Evolutionary conservation across 2,113 vertebrate species (phyloP).

Genomic region (Oncorhynchus kisutch): DNA sequence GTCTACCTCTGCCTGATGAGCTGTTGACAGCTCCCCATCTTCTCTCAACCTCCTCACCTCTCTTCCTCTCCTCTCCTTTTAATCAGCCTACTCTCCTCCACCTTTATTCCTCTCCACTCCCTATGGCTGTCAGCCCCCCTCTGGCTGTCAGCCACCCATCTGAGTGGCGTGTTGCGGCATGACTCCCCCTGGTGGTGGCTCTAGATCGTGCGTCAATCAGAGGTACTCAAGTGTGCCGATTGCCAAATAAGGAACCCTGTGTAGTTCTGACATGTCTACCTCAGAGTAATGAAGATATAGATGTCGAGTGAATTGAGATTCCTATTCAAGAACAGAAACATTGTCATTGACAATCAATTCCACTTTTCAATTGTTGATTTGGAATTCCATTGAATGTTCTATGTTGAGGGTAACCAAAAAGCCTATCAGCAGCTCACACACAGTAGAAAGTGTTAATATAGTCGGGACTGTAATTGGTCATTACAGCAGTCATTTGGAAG

Average conservation of each 20-base stretch:
- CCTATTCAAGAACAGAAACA: background rate
- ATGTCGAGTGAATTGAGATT: background rate
- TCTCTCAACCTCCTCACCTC: background rate
- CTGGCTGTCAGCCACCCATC: background rate
- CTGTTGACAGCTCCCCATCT: slow-evolving; percentile 20
- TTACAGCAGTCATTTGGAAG: slow-evolving; percentile 12
- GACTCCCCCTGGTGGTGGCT: slow-evolving; percentile 43
- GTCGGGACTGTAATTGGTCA: background rate
- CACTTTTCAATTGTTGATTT: background rate
- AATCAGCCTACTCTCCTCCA: background rate
- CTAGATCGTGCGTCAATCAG: no score
- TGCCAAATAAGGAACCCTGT: no score
- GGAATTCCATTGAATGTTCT: background rate
- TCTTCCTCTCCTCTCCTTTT: background rate
- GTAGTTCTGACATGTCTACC: no score
- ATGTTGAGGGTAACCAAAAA: background rate
- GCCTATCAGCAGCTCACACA: background rate
- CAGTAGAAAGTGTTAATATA: no score
- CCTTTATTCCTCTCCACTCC: background rate
- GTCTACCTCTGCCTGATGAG: slow-evolving; percentile 23
- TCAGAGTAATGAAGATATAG: no score
- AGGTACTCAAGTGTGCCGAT: no score
- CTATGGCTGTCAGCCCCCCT: background rate
- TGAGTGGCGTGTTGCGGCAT: background rate
- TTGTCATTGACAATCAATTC: background rate